These are phyloP conservation scores for Toxotes lorentzi DNA, from an alignment of 2,797 vertebrate genomes.

Conservation along the genomic window DNA sequence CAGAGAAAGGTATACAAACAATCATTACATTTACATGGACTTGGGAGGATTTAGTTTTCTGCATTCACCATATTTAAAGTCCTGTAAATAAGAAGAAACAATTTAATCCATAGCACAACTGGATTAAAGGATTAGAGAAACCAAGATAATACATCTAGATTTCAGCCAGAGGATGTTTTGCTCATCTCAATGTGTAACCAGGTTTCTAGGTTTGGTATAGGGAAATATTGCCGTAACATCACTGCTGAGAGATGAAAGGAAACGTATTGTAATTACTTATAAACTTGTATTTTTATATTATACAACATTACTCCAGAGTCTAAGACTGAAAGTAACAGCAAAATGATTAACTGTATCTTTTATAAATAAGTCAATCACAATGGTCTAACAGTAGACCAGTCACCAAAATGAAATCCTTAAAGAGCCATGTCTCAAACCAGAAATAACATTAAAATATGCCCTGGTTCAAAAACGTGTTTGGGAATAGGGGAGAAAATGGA, in stretches of 20 bases:
- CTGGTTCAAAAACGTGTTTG: neutral
- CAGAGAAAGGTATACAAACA: slow-evolving; percentile 86
- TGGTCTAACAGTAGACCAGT: neutral
- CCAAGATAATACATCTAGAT: neutral
- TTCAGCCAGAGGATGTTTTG: neutral
- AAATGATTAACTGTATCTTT: neutral
- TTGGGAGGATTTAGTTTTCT: neutral
- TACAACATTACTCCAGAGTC: too few relatives aligned
- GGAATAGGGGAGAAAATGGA: neutral
- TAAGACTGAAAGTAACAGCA: neutral
- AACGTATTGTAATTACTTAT: neutral
- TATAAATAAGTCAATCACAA: neutral
- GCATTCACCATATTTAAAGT: neutral
- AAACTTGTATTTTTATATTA: neutral
- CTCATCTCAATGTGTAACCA: neutral
- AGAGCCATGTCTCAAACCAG: neutral
- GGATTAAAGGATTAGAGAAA: neutral
- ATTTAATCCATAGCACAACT: neutral
- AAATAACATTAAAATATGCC: neutral
- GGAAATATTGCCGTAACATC: neutral
- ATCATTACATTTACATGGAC: neutral
- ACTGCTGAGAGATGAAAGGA: neutral
- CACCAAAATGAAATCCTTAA: neutral
- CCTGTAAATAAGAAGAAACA: neutral
- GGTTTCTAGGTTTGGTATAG: neutral